These are phyloP conservation scores for Ahaetulla prasina DNA, from an alignment of 2,113 vertebrate genomes.

Conservation along the genomic window DNA sequence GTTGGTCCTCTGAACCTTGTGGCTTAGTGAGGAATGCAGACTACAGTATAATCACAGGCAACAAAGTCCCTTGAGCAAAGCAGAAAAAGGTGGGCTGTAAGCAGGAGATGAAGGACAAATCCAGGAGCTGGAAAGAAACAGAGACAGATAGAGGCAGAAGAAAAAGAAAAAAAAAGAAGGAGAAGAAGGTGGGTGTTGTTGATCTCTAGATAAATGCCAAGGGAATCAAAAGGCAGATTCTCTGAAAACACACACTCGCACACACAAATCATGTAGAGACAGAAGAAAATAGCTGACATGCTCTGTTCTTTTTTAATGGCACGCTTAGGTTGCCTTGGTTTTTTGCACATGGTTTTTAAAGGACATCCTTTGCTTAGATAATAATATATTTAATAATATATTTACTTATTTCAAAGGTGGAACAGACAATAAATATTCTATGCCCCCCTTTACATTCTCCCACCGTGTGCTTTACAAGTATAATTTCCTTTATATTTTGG, in stretches of 20 bases:
- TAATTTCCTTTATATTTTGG: not conserved
- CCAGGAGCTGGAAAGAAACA: not conserved
- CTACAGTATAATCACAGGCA: not conserved
- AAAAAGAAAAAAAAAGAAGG: not conserved
- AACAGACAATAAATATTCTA: not conserved
- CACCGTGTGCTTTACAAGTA: not conserved
- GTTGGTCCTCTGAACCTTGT: not conserved
- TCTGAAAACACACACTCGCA: not conserved
- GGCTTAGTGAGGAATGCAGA: not conserved
- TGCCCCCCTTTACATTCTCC: not conserved
- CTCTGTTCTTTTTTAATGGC: not conserved
- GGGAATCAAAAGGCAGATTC: not conserved
- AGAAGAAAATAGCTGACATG: not conserved
- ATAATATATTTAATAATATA: not conserved
- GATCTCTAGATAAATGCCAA: not conserved
- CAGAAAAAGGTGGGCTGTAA: not conserved
- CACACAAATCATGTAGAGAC: not conserved
- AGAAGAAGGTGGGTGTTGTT: not conserved
- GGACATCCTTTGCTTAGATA: not conserved
- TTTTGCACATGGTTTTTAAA: not conserved
- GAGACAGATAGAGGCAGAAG: not conserved
- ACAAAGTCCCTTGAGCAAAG: not conserved
- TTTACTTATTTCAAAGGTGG: not conserved
- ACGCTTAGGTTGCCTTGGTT: not conserved
- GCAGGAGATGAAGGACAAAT: not conserved